Conservation (phyloP, 2,888 invertebrate genomes). For the Laspeyria flexula region DNA sequence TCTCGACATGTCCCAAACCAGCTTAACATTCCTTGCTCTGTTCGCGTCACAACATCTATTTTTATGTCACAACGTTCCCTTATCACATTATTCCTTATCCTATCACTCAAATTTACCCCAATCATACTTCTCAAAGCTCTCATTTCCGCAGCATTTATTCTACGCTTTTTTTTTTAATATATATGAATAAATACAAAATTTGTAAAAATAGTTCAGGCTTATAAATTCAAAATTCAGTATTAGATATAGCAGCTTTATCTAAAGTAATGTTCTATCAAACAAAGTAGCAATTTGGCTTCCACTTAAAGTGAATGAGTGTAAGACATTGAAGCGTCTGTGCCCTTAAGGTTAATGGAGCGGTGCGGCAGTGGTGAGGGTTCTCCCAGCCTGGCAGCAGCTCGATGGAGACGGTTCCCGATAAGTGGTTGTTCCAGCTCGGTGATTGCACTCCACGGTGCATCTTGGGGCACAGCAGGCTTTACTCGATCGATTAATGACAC, state of each 20-base stretch:
- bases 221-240: background rate
- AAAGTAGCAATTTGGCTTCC: conserved; percentile 1
- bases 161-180: too few species aligned
- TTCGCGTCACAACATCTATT: too few species aligned
- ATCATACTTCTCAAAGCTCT: too few species aligned
- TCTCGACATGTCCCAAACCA: too few species aligned
- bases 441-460: conserved; percentile 22
- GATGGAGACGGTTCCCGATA: conserved; percentile 22
- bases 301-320: conserved; percentile 4
- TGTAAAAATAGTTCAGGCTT: too few species aligned
- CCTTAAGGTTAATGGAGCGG: conserved; percentile 26
- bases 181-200: too few species aligned
- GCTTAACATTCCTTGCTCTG: too few species aligned
- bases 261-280: background rate
- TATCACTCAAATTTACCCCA: too few species aligned
- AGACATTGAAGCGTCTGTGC: conserved; percentile 6
- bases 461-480: background rate
- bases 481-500: background rate
- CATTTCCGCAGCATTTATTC: too few species aligned
- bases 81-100: too few species aligned
- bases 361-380: conserved; percentile 14
- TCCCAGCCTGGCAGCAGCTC: background rate
- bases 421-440: conserved; percentile 14
- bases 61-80: too few species aligned
- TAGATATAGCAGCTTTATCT: background rate